Evolutionary conservation across 2,797 vertebrate species (phyloP).

Genomic region (Hippoglossus hippoglossus): DNA sequence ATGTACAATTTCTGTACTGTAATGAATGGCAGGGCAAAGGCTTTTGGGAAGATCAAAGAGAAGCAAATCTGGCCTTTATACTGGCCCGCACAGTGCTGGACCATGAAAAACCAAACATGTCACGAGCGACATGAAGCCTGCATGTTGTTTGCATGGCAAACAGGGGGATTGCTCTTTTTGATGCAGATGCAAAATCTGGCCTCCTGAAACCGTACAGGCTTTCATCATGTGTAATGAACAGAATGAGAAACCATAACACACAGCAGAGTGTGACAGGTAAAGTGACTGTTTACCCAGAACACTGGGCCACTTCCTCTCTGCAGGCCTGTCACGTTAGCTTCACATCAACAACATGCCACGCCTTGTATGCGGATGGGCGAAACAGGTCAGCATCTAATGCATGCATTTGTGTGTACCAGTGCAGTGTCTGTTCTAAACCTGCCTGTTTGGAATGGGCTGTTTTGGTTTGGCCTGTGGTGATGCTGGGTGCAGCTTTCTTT

Average conservation of each 20-base stretch:
- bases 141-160: slow-evolving; percentile 27
- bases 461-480: no score
- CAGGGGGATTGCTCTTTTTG: slow-evolving; percentile 10
- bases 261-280: slow-evolving; percentile 2
- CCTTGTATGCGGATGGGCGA: slow-evolving; percentile 7
- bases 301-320: slow-evolving; percentile 14
- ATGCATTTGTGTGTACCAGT: not conserved
- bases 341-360: slow-evolving; percentile 9
- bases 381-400: slow-evolving; percentile 50
- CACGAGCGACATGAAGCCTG: slow-evolving; percentile 30
- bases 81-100: slow-evolving; percentile 45
- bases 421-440: no score
- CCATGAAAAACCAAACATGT: slow-evolving; percentile 52
- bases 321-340: slow-evolving; percentile 27
- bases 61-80: slow-evolving; percentile 56
- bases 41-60: slow-evolving; percentile 55
- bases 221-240: not conserved
- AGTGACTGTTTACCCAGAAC: slow-evolving; percentile 13
- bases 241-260: not conserved
- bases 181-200: slow-evolving; percentile 21
- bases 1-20: slow-evolving; percentile 52
- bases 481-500: no score
- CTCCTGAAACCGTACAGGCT: not conserved
- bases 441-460: no score
- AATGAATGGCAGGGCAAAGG: slow-evolving; percentile 40